Evolutionary conservation across 2,888 invertebrate species (phyloP).

Genomic region (Keiferia lycopersicella): DNA sequence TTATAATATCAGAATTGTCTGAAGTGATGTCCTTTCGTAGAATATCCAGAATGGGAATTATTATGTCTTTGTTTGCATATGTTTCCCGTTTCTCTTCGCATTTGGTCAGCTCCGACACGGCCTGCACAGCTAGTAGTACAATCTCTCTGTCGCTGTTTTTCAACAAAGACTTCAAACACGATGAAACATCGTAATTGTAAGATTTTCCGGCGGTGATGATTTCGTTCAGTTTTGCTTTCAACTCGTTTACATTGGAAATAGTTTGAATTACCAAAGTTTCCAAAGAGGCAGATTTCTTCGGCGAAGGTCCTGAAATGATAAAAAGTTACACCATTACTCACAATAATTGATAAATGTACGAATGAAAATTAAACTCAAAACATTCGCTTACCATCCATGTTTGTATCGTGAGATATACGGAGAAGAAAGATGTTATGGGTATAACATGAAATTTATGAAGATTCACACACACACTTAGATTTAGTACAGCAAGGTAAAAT

Average conservation of each 20-base stretch:
- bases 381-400: constrained; percentile 51
- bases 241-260: constrained; percentile 63
- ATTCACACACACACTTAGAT: not conserved
- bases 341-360: not conserved
- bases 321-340: not conserved
- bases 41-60: constrained; percentile 80
- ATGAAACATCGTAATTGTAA: constrained; percentile 70
- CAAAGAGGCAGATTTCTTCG: constrained; percentile 66
- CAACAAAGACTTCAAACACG: constrained; percentile 68
- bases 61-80: constrained; percentile 83
- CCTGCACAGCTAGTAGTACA: constrained; percentile 83
- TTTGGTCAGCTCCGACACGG: constrained; percentile 91
- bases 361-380: not conserved
- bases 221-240: constrained; percentile 69
- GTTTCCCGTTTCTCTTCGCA: constrained; percentile 87
- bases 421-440: not conserved
- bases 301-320: constrained; percentile 53
- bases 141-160: constrained; percentile 73
- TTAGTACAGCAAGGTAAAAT: constrained; percentile 2
- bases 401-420: constrained; percentile 26
- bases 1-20: constrained; percentile 79
- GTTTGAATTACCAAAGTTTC: constrained; percentile 69
- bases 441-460: not conserved
- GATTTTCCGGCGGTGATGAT: constrained; percentile 70
- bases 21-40: constrained; percentile 60